These are phyloP conservation scores for Dendrolimus punctatus DNA, from an alignment of 1,140 invertebrate genomes.

Conservation along the genomic window DNA sequence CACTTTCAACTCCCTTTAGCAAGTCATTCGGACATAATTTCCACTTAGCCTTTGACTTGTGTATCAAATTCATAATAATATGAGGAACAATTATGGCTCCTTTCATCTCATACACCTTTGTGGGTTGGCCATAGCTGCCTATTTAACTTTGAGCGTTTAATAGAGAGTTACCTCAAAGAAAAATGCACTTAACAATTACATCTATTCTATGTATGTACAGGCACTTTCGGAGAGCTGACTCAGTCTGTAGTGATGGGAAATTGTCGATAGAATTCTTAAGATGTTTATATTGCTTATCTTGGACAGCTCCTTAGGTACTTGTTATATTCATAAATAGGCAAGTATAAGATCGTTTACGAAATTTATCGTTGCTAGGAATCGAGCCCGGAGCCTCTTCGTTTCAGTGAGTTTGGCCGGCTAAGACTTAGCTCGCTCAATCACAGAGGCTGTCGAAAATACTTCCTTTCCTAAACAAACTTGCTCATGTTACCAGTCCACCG, in stretches of 20 bases:
- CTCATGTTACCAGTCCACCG: too few species aligned
- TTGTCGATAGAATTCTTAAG: slow-evolving; percentile 11
- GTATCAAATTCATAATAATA: slow-evolving; percentile 68
- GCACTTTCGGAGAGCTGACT: slow-evolving; percentile 57
- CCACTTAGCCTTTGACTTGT: slow-evolving; percentile 48
- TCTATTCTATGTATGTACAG: slow-evolving; percentile 63
- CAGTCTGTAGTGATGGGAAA: slow-evolving; percentile 32
- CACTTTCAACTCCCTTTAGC: not conserved
- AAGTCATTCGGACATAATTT: slow-evolving; percentile 25
- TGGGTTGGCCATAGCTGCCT: slow-evolving; percentile 53
- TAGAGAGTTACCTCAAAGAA: slow-evolving; percentile 71
- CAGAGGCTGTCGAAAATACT: too few species aligned
- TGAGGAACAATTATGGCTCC: slow-evolving; percentile 63
- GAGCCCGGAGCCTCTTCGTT: too few species aligned
- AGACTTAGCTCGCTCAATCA: too few species aligned
- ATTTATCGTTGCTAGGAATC: too few species aligned
- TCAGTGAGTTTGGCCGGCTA: too few species aligned
- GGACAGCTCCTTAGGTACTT: too few species aligned
- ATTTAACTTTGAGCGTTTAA: slow-evolving; percentile 67
- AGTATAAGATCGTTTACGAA: too few species aligned
- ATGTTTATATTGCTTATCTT: too few species aligned
- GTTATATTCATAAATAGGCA: too few species aligned
- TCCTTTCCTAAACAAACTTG: too few species aligned
- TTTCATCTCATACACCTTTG: slow-evolving; percentile 63
- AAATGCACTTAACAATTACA: slow-evolving; percentile 71